These are phyloP conservation scores for Tenrec ecaudatus DNA, from an alignment of 2,113 vertebrate genomes.

Conservation along the genomic window DNA sequence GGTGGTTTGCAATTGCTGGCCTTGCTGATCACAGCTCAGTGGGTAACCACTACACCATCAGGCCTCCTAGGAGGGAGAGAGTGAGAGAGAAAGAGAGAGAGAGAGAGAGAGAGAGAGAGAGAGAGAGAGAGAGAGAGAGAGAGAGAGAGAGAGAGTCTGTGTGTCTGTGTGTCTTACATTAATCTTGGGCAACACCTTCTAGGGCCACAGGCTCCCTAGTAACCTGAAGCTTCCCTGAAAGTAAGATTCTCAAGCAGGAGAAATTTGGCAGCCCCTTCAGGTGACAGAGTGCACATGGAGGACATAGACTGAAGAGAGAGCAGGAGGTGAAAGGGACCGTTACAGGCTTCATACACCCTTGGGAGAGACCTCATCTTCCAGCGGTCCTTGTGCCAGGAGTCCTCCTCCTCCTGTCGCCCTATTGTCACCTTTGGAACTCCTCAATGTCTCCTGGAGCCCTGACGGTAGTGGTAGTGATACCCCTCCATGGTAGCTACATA, in stretches of 20 bases:
- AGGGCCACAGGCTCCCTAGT: neutral
- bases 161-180: neutral
- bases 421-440: neutral
- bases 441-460: neutral
- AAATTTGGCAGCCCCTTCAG: neutral
- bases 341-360: neutral
- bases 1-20: too few relatives aligned
- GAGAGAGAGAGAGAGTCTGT: too few relatives aligned
- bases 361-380: too few relatives aligned
- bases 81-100: too few relatives aligned
- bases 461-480: neutral
- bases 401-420: neutral
- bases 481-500: too few relatives aligned
- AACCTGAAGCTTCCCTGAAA: neutral
- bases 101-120: too few relatives aligned
- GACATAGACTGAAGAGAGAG: fast-evolving
- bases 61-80: too few relatives aligned
- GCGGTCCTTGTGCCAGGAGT: neutral
- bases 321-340: too few relatives aligned
- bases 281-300: neutral
- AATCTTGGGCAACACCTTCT: neutral
- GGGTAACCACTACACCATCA: too few relatives aligned
- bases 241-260: neutral
- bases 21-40: too few relatives aligned
- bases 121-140: too few relatives aligned